Evolutionary conservation across 2,888 invertebrate species (phyloP), one percentile per base, ranked within the genome.

Genomic region (Limnephilus auricula): DNA sequence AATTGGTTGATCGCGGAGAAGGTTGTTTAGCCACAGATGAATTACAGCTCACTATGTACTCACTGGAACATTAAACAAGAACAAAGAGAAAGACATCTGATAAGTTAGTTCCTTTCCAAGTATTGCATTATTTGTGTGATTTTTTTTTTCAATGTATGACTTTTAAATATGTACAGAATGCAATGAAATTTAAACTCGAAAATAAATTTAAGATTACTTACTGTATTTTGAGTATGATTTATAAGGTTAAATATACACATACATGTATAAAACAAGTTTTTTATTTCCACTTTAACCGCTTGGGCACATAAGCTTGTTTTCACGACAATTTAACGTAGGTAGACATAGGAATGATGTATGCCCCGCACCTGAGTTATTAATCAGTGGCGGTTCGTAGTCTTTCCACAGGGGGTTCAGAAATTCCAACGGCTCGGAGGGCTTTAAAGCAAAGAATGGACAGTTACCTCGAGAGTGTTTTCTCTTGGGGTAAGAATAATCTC

Each of bases 181-280:
- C 65, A 65, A 65, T 65, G 65, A 65, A 65, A 65, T 65, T 65
- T 65, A 65, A 65, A 65, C n/a, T 65, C 65, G 25, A n/a, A 25
- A 65, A 65, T 65, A 65, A 65, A 65, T 65, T 65, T 65, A 65
- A 65, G 65, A 65, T 65, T 65, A 65, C 65, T 65, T 65, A 65
- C 65, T 65, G 65, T 65, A 65, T 65, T 65, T 65, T 65, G 65
- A 65, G 65, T 65, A 65, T 65, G 65, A 65, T 80, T 80, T 80
- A 31, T 80, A 80, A 80, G 31, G 80, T 80, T 80, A 80, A 80
- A 80, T 80, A 80, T 80, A 80, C 80, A 80, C 18, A 80, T 31
- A 80, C 80, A 80, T 32, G 65, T 32, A 80, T 31, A 80, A 80
- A 31, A 31, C 32, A 80, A 31, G 80, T 80, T 80, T 80, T 80